Percentiles rank a stretch among this genome's conserved stretches.
Evolutionary conservation across 2,113 vertebrate genomes (phyloP).

Genomic region (Lampris incognitus): DNA sequence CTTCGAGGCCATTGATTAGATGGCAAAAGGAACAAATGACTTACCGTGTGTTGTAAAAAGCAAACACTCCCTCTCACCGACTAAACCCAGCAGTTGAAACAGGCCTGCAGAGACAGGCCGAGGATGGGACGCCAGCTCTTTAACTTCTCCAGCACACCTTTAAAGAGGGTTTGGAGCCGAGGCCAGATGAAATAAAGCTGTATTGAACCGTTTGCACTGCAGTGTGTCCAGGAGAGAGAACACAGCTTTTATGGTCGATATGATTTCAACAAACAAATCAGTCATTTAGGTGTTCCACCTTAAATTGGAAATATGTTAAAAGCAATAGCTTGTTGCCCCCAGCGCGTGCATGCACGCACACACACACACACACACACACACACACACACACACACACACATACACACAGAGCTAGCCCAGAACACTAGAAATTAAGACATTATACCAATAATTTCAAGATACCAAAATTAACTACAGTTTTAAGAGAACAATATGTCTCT

Average conservation of each 20-base stretch:
- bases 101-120: conserved; percentile 5
- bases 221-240: conserved; percentile 33
- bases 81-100: conserved; percentile 29
- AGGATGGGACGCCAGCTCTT: neutral
- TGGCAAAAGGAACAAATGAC: conserved; percentile 79
- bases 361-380: conserved; percentile 5
- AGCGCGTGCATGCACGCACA: neutral
- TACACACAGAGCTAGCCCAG: neutral
- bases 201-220: conserved; percentile 58
- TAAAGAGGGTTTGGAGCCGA: conserved; percentile 28
- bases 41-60: conserved; percentile 54
- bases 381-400: conserved; percentile 3
- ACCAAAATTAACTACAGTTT: no score
- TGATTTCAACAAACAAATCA: conserved; percentile 33
- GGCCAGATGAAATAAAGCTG: conserved; percentile 49
- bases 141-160: conserved; percentile 46
- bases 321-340: neutral
- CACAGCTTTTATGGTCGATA: conserved; percentile 30
- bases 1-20: conserved; percentile 76
- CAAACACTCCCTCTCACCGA: conserved; percentile 53
- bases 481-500: no score
- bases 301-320: neutral
- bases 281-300: conserved; percentile 3
- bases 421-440: no score
- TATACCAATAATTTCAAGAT: neutral